These are phyloP conservation scores for Eulemur coronatus DNA, from an alignment of 2,797 vertebrate species.

Conservation along the genomic window DNA sequence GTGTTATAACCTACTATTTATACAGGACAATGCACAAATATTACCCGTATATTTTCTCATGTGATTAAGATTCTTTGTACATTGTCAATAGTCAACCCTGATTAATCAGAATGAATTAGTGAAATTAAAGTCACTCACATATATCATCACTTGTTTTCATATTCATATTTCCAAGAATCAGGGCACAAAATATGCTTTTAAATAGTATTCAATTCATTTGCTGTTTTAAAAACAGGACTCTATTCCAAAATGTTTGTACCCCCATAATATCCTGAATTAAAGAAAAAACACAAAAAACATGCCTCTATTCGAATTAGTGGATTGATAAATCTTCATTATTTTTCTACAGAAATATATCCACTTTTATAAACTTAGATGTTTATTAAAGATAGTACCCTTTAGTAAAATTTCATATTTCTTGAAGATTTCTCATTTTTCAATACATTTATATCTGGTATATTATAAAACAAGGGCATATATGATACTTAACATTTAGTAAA, in stretches of 20 bases:
- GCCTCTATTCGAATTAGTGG: not conserved
- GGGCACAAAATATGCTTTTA: constrained; percentile 10
- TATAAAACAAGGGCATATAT: not conserved
- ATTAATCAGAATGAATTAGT: constrained; percentile 66
- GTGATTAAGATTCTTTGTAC: constrained; percentile 69
- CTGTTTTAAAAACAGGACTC: constrained; percentile 31
- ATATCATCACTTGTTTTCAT: constrained; percentile 7
- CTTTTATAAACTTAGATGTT: not conserved
- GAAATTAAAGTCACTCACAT: constrained; percentile 55
- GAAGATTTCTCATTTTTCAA: not conserved
- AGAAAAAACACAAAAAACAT: no score
- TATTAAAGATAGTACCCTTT: not conserved
- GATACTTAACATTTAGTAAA: not conserved
- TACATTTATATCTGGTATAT: not conserved
- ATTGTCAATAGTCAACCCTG: constrained; percentile 47
- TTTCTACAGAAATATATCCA: constrained; percentile 14
- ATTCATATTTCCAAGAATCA: constrained; percentile 50
- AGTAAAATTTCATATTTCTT: not conserved
- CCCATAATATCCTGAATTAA: no score
- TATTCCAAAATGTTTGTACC: not conserved
- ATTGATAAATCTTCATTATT: not conserved
- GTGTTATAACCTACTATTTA: constrained; percentile 58
- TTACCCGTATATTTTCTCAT: constrained; percentile 33
- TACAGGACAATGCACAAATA: constrained; percentile 46
- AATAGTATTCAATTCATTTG: not conserved